These are phyloP conservation scores for Acestrorhynchus altus DNA, from an alignment of 2,797 vertebrate species.

Conservation along the genomic window DNA sequence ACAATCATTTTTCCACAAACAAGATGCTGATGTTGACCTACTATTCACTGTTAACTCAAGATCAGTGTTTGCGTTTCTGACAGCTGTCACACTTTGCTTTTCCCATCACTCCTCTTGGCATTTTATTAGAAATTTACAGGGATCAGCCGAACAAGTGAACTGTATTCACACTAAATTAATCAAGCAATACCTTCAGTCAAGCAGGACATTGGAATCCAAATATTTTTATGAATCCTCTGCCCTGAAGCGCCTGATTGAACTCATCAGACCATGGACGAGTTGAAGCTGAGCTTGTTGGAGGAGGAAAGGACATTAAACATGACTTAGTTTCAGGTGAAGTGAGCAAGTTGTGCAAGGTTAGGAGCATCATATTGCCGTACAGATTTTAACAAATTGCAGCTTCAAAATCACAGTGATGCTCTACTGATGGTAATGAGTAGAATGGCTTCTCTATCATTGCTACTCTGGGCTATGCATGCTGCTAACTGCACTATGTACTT, in stretches of 20 bases:
- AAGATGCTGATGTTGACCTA: too few species aligned
- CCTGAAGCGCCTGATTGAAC: neutral
- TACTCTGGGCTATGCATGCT: too few species aligned
- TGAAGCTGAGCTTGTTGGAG: neutral
- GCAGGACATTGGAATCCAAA: neutral
- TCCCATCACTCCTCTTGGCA: neutral
- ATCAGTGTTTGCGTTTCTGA: too few species aligned
- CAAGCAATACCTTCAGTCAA: constrained; percentile 26
- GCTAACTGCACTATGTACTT: too few species aligned
- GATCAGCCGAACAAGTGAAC: neutral
- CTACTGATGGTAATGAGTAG: too few species aligned
- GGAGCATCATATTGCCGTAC: neutral
- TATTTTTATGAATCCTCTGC: neutral
- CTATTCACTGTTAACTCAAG: too few species aligned
- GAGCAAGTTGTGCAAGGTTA: neutral
- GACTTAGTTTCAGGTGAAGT: neutral
- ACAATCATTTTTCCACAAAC: too few species aligned
- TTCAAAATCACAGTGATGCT: too few species aligned
- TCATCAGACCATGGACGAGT: neutral
- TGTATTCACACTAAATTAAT: neutral
- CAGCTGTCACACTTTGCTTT: too few species aligned
- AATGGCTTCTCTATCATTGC: too few species aligned
- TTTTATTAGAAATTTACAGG: neutral
- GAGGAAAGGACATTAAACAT: neutral
- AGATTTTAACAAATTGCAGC: neutral